Evolutionary conservation across 2,797 vertebrate genomes (phyloP).

Genomic region (Telmatherina bonti): DNA sequence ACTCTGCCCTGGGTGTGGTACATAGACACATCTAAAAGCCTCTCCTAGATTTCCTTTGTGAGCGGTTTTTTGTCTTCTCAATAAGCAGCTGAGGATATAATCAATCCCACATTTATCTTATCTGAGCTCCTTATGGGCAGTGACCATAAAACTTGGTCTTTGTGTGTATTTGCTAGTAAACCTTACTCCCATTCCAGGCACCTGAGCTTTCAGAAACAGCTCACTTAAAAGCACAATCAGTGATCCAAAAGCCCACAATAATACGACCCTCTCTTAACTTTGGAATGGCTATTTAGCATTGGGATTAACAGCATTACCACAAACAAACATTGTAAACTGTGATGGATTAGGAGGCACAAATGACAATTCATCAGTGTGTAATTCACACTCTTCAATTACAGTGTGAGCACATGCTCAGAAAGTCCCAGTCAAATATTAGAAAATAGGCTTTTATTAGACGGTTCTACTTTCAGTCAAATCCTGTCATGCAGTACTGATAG

Average conservation of each 20-base stretch:
- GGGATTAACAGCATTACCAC: not conserved
- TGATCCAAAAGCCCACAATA: not conserved
- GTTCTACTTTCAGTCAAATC: constrained; percentile 8
- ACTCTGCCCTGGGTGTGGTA: constrained; percentile 36
- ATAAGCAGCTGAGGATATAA: constrained; percentile 46
- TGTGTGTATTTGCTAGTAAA: constrained; percentile 31
- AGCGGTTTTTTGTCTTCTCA: constrained; percentile 50
- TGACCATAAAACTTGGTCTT: constrained; percentile 34
- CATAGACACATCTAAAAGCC: constrained; percentile 48
- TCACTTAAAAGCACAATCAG: constrained; percentile 10
- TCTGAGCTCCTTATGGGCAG: constrained; percentile 47
- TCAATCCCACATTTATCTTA: constrained; percentile 49
- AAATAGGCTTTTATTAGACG: not conserved
- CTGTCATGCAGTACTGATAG: not conserved
- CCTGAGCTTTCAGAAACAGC: constrained; percentile 11
- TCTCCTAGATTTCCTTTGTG: constrained; percentile 36
- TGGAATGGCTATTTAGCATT: constrained; percentile 1
- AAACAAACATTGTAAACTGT: not conserved
- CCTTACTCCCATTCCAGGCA: constrained; percentile 13
- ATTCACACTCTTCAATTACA: not conserved
- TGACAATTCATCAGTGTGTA: not conserved
- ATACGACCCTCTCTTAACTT: not conserved
- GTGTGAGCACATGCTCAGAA: not conserved
- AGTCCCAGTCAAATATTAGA: not conserved
- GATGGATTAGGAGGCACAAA: not conserved